Evolutionary conservation across 2,797 vertebrate species (phyloP), one percentile per base, ranked within the genome.

Genomic region (Micromesistius poutassou): DNA sequence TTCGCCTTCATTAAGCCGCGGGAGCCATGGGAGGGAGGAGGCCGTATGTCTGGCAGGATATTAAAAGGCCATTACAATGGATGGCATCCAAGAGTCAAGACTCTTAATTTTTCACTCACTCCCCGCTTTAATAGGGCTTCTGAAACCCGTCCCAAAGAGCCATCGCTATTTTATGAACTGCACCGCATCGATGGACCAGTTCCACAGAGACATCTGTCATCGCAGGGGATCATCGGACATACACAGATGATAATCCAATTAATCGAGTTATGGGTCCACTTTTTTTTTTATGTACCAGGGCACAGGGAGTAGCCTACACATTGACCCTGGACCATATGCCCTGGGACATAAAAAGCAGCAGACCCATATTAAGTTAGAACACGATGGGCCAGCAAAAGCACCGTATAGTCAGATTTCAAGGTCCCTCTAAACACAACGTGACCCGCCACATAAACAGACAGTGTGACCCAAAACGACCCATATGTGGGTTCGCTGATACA

Each of bases 51-150:
- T 68, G 62, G 62, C n/a, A 68, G 62, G 25, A 68, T 28, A 68
- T 68, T 68, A 68, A 68, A 68, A 68, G 62, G n/a, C 62, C 62
- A 68, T 68, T 68, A 68, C 6, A 9, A 28, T 68, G 62, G 62
- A 68, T 28, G 62, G 25, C 62, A n/a, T 68, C 62, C 62, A 68
- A 28, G 62, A 68, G 62, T 28, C 62, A 68, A 68, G 62, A 28
- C 62, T 68, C 62, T 68, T 68, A 9, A 25, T 28, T 68, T 68
- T 25, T 28, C 62, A 68, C 62, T 68, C 62, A 28, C 62, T 68
- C 62, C n/a, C 25, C 8, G 62, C 2, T 68, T 68, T 68, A 68
- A 68, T 68, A 28, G 62, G n/a, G 25, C 28, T 68, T 28, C 62
- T 30, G n/a, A 68, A 68, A 28, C 62, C 25, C 12, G 9, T 68